These are phyloP conservation scores for Drosophila atroscutellata DNA, from an alignment of 2,888 invertebrate genomes.

Conservation along the genomic window DNA sequence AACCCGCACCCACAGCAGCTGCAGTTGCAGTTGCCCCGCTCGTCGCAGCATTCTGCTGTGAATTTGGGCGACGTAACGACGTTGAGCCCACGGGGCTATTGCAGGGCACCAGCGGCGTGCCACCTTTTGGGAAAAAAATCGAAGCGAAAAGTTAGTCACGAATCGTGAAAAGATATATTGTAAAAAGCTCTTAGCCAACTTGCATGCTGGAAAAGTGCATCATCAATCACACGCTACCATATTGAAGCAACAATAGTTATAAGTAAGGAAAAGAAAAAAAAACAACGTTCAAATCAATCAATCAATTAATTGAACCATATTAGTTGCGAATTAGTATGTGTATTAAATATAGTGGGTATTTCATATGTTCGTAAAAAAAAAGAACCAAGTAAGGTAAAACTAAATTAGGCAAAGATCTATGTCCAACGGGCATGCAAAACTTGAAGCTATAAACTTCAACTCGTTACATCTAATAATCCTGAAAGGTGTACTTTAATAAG, in stretches of 20 bases:
- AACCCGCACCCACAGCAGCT: slow-evolving; percentile 1
- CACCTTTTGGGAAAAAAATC: slow-evolving; percentile 85
- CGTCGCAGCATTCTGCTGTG: slow-evolving; percentile 46
- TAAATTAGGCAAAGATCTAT: slow-evolving; percentile 22
- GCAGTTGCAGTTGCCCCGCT: slow-evolving; percentile 35
- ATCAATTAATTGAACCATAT: slow-evolving; percentile 48
- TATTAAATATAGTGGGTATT: slow-evolving; percentile 29
- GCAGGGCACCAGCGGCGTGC: slow-evolving; percentile 86
- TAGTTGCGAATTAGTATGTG: slow-evolving; percentile 54
- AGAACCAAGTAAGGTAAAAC: slow-evolving; percentile 15
- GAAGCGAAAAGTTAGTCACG: slow-evolving; percentile 26
- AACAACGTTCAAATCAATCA: slow-evolving; percentile 45
- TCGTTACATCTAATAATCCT: background rate
- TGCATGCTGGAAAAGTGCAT: slow-evolving; percentile 59
- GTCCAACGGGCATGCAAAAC: slow-evolving; percentile 59
- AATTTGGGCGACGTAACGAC: slow-evolving; percentile 69
- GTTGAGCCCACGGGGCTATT: slow-evolving; percentile 71
- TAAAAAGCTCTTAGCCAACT: slow-evolving; percentile 47
- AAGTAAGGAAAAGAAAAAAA: slow-evolving; percentile 38
- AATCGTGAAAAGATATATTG: background rate
- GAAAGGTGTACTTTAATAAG: background rate
- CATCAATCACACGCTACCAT: slow-evolving; percentile 55
- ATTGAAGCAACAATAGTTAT: slow-evolving; percentile 49
- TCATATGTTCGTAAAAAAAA: slow-evolving; percentile 23
- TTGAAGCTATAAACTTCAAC: slow-evolving; percentile 6